Evolutionary conservation across 2,888 invertebrate genomes (phyloP).

Genomic region (Blastobasis lacticolella): DNA sequence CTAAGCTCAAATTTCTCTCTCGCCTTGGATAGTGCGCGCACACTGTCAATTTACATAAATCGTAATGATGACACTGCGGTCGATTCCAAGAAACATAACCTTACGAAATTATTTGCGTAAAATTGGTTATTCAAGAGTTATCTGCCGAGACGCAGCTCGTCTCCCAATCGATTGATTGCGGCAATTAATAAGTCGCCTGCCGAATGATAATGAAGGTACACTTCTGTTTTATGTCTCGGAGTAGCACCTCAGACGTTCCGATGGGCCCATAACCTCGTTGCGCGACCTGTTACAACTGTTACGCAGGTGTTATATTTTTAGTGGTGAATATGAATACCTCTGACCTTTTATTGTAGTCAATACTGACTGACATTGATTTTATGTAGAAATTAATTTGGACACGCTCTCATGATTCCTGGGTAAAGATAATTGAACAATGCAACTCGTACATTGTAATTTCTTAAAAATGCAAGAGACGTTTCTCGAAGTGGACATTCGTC

Average conservation of each 20-base stretch:
- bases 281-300: too few species aligned
- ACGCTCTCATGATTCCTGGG: too few species aligned
- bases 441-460: too few species aligned
- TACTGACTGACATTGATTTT: too few species aligned
- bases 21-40: slow-evolving; percentile 17
- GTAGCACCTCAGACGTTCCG: too few species aligned
- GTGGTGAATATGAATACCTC: too few species aligned
- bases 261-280: background rate
- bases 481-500: too few species aligned
- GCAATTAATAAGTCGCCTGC: slow-evolving; percentile 13
- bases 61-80: slow-evolving; percentile 24
- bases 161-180: slow-evolving; percentile 12
- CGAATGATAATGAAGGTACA: background rate
- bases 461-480: too few species aligned
- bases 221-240: background rate
- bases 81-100: slow-evolving; percentile 8
- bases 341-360: too few species aligned
- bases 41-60: slow-evolving; percentile 28
- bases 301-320: too few species aligned
- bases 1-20: slow-evolving; percentile 16
- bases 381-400: too few species aligned
- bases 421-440: too few species aligned
- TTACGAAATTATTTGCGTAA: slow-evolving; percentile 30
- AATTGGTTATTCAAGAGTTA: slow-evolving; percentile 21
- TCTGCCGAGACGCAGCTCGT: slow-evolving; percentile 3